These are phyloP conservation scores for Drosophila eohydei DNA, from an alignment of 2,888 invertebrate genomes.

Conservation along the genomic window DNA sequence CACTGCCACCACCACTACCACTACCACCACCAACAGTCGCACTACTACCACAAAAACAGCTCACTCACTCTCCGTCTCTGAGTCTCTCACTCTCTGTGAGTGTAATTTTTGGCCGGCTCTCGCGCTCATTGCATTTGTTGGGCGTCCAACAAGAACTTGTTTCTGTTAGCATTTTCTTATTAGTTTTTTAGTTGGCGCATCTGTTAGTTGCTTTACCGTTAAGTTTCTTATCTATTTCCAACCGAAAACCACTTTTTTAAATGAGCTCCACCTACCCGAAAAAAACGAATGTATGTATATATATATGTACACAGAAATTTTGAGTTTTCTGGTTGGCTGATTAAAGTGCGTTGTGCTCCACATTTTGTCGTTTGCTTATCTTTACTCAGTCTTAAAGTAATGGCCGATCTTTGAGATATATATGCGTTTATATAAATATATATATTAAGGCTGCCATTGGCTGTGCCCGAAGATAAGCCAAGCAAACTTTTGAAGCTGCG, in stretches of 20 bases:
- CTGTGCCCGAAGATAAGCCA: slow-evolving; percentile 26
- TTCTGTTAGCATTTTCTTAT: slow-evolving; percentile 36
- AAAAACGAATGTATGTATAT: slow-evolving; percentile 9
- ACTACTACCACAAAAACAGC: slow-evolving; percentile 2
- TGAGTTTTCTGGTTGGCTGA: slow-evolving; percentile 76
- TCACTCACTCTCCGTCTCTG: slow-evolving; percentile 12
- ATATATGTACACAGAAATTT: neutral
- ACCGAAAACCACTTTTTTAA: slow-evolving; percentile 36
- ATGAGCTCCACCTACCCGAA: slow-evolving; percentile 63
- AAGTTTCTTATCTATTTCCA: slow-evolving; percentile 47
- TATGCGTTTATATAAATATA: neutral
- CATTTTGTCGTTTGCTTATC: slow-evolving; percentile 36
- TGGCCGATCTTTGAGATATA: slow-evolving; percentile 42
- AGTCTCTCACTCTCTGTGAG: slow-evolving; percentile 42
- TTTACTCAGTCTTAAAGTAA: slow-evolving; percentile 24
- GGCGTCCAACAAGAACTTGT: slow-evolving; percentile 67
- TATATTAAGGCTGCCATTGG: slow-evolving; percentile 37
- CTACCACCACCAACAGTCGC: slow-evolving; percentile 26
- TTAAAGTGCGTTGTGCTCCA: slow-evolving; percentile 67
- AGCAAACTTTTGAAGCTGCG: neutral
- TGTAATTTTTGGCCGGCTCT: slow-evolving; percentile 32
- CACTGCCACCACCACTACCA: slow-evolving; percentile 8
- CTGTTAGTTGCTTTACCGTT: slow-evolving; percentile 75
- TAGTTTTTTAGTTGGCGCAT: slow-evolving; percentile 62
- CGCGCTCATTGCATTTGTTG: slow-evolving; percentile 45